phyloP scores from a whole-genome alignment of 2,113 vertebrate genomes.

The Planiliza haematocheilus region DNA sequence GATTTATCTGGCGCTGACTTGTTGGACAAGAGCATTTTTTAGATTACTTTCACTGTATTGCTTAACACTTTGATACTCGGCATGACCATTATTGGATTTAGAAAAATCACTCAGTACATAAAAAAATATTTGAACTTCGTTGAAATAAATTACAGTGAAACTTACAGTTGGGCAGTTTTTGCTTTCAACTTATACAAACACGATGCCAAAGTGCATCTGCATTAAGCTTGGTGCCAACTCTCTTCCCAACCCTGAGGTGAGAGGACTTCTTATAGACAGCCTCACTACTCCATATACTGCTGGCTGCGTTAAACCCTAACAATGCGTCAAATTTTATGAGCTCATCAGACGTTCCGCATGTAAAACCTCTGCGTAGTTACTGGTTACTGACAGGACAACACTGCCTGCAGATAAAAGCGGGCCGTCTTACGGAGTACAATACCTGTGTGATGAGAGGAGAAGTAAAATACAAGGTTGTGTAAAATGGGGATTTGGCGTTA shows the following conservation, averaged over 20 bases:
- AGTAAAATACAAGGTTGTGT: background rate
- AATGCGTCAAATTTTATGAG: conserved; percentile 47
- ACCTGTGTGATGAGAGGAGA: conserved; percentile 2
- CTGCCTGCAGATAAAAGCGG: conserved; percentile 15
- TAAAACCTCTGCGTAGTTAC: conserved; percentile 45
- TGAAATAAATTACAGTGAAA: no score
- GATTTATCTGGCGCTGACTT: no score
- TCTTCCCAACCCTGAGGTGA: background rate
- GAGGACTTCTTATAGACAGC: conserved; percentile 1
- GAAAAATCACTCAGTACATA: no score
- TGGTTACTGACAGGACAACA: conserved; percentile 26
- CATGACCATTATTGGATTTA: no score
- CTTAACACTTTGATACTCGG: no score
- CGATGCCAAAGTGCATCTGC: background rate
- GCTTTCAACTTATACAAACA: background rate
- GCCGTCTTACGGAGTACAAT: background rate
- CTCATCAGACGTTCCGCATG: conserved; percentile 34
- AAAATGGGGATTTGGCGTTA: no score
- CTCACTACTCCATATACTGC: conserved; percentile 15
- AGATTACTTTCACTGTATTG: no score
- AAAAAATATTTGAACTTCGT: no score
- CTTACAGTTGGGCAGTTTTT: no score
- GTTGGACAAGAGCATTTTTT: no score
- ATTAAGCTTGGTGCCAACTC: background rate
- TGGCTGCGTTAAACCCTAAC: conserved; percentile 42